These are phyloP conservation scores for Nowickia ferox DNA, from an alignment of 2,888 invertebrate genomes.

Conservation along the genomic window DNA sequence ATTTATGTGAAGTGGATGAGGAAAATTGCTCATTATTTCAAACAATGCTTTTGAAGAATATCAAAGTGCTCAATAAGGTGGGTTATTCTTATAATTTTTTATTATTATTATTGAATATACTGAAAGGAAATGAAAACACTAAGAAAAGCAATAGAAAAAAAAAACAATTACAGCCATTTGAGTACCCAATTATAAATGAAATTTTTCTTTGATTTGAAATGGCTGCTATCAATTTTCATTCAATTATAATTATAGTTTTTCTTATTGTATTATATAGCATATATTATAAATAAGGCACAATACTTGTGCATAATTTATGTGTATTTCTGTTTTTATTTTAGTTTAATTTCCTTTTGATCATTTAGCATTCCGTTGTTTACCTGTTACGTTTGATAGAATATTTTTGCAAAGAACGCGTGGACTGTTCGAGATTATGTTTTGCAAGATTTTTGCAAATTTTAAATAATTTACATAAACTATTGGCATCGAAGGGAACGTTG, in stretches of 20 bases:
- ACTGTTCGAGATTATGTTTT: slow-evolving; percentile 65
- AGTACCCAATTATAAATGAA: slow-evolving; percentile 58
- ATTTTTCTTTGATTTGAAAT: slow-evolving; percentile 19
- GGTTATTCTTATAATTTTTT: slow-evolving; percentile 66
- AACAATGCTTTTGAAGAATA: slow-evolving; percentile 78
- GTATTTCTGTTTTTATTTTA: slow-evolving; percentile 14
- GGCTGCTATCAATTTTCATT: slow-evolving; percentile 18
- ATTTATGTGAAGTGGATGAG: slow-evolving; percentile 79
- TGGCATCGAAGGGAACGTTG: slow-evolving; percentile 40
- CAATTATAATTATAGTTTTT: slow-evolving; percentile 41
- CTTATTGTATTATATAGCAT: background rate
- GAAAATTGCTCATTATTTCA: slow-evolving; percentile 80
- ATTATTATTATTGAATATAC: slow-evolving; percentile 3
- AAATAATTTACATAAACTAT: slow-evolving; percentile 75
- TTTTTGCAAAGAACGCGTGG: slow-evolving; percentile 60
- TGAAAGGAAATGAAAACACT: background rate
- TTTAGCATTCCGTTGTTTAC: slow-evolving; percentile 68
- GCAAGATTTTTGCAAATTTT: slow-evolving; percentile 76
- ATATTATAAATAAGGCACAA: background rate
- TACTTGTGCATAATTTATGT: slow-evolving; percentile 34
- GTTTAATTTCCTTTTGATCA: slow-evolving; percentile 18
- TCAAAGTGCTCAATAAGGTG: slow-evolving; percentile 78
- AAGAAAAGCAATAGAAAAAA: background rate
- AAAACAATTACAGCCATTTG: slow-evolving; percentile 36
- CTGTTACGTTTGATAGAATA: slow-evolving; percentile 64